These are phyloP conservation scores for Myathropa florea DNA, from an alignment of 2,888 invertebrate genomes.

Conservation along the genomic window DNA sequence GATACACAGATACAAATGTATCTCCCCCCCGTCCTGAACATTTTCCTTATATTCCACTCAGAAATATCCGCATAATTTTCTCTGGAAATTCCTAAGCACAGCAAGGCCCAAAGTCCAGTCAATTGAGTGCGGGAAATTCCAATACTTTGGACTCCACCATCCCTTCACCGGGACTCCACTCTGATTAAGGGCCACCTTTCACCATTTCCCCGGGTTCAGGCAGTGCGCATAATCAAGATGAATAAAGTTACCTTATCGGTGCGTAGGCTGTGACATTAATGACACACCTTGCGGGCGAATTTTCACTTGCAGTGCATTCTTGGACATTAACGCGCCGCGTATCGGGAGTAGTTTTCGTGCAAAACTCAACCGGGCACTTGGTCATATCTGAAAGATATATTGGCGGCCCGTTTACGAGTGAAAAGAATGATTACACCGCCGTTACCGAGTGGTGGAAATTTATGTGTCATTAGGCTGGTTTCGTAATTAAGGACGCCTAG, in stretches of 20 bases:
- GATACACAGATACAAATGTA: background rate
- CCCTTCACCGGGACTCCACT: background rate
- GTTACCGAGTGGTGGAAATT: constrained; percentile 29
- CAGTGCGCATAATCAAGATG: background rate
- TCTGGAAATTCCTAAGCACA: background rate
- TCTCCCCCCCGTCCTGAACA: background rate
- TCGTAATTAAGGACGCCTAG: constrained; percentile 45
- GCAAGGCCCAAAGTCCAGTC: background rate
- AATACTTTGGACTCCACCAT: background rate
- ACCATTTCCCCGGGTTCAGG: background rate
- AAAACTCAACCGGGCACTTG: background rate
- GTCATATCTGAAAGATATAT: constrained; percentile 5
- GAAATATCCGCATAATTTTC: too few species aligned
- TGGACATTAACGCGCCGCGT: too few species aligned
- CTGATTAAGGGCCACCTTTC: background rate
- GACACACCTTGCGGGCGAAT: background rate
- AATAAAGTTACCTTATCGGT: background rate
- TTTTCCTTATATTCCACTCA: background rate
- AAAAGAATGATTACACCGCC: constrained; percentile 34
- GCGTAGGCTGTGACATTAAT: background rate
- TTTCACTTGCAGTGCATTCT: background rate
- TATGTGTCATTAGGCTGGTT: constrained; percentile 60
- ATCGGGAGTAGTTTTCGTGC: background rate
- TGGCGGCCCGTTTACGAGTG: constrained; percentile 8
- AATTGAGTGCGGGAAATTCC: background rate